phyloP scores from a whole-genome alignment of 2,888 invertebrate genomes.

The Nematopogon swammerdamellus region DNA sequence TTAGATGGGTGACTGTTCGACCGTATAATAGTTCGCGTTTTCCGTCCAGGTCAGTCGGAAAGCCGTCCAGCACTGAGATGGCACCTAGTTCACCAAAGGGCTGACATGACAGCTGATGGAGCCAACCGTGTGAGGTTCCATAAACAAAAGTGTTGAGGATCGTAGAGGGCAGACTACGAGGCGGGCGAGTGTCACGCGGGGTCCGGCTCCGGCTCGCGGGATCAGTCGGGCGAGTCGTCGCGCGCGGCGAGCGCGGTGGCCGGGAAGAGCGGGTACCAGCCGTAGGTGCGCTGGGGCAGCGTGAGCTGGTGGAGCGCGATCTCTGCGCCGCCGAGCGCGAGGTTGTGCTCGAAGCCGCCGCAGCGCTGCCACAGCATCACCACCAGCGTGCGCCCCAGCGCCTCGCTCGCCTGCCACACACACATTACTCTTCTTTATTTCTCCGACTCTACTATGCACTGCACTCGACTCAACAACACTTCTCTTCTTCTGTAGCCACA shows the following conservation, averaged over 20 bases:
- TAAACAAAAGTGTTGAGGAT: no score
- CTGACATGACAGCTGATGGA: no score
- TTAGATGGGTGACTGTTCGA: no score
- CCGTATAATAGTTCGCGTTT: no score
- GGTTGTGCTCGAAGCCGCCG: slow-evolving; percentile 83
- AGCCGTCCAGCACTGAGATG: no score
- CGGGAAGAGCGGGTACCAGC: slow-evolving; percentile 91
- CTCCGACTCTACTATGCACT: no score
- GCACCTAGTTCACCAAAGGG: no score
- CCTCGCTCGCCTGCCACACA: slow-evolving; percentile 60
- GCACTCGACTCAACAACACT: no score
- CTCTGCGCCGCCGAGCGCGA: slow-evolving; percentile 78
- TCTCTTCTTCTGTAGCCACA: no score
- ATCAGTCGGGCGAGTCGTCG: slow-evolving; percentile 54
- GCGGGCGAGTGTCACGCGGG: slow-evolving; percentile 41
- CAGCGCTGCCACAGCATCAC: slow-evolving; percentile 93
- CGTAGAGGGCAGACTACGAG: slow-evolving; percentile 1
- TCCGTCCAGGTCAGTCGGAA: no score
- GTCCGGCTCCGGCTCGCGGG: slow-evolving; percentile 25
- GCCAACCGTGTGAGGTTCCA: no score
- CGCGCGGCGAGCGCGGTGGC: slow-evolving; percentile 74
- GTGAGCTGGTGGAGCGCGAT: slow-evolving; percentile 79
- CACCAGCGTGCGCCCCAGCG: slow-evolving; percentile 75
- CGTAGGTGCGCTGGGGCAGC: slow-evolving; percentile 75
- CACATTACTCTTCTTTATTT: not conserved